Conservation (phyloP, 2,113 vertebrate genomes). For the Paradisaea rubra region DNA sequence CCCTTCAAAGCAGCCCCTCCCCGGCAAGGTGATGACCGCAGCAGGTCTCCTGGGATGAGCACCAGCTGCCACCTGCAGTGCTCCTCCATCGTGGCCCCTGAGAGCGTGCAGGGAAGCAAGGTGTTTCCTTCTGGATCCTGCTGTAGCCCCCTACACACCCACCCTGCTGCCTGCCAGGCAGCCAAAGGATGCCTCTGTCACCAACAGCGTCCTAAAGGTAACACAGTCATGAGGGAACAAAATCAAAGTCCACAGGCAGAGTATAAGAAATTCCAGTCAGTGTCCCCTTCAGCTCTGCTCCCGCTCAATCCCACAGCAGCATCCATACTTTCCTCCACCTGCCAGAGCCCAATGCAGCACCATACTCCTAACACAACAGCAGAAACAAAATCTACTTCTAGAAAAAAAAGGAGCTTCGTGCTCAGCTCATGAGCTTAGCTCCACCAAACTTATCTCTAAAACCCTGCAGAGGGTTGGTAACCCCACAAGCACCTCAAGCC, state of each 20-base stretch:
- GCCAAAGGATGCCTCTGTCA: background rate
- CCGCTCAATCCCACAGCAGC: fast-evolving
- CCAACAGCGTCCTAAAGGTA: background rate
- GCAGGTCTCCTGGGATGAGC: background rate
- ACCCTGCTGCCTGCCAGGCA: background rate
- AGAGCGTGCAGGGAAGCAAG: fast-evolving
- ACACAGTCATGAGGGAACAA: background rate
- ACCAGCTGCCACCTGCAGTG: background rate
- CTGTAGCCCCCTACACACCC: fast-evolving
- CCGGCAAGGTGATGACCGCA: background rate
- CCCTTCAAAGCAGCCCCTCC: background rate
- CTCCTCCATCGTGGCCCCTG: fast-evolving
- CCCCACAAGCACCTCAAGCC: background rate
- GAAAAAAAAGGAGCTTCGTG: background rate
- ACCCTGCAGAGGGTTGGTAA: background rate
- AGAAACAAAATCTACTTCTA: background rate
- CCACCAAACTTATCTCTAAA: background rate
- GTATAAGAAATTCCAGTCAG: background rate
- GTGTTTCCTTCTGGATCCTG: background rate
- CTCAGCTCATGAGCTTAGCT: background rate
- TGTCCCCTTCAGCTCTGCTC: background rate
- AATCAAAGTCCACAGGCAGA: background rate
- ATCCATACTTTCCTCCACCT: background rate
- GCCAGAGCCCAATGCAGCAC: fast-evolving
- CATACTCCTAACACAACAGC: background rate